A percentile compares a stretch with the other conserved stretches of the same genome.
phyloP scores from a whole-genome alignment of 2,113 vertebrate genomes.

The Stigmatopora nigra region DNA sequence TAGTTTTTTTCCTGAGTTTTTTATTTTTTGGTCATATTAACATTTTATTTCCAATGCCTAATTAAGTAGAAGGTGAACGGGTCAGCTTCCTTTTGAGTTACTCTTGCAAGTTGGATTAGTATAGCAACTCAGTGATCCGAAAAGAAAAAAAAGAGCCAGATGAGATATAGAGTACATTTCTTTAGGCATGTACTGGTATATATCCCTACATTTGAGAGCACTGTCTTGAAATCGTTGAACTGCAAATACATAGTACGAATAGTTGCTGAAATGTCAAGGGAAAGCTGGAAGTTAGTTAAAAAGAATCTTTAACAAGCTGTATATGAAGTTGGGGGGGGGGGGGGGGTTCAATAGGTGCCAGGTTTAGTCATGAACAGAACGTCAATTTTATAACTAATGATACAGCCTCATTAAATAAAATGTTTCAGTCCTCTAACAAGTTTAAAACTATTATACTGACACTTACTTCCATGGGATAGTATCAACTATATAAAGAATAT shows the following conservation, averaged over 20 bases:
- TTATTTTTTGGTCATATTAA: not conserved
- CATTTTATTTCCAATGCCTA: not conserved
- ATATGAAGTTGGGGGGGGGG: no score
- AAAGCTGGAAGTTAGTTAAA: not conserved
- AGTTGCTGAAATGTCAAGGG: not conserved
- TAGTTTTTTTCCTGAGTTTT: not conserved
- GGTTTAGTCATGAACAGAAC: not conserved
- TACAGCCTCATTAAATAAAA: not conserved
- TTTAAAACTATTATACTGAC: not conserved
- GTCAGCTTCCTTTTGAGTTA: not conserved
- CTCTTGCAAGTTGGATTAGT: not conserved
- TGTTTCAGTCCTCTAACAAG: not conserved
- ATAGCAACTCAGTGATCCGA: not conserved
- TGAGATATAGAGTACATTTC: not conserved
- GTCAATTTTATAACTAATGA: not conserved
- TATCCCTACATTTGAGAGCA: not conserved
- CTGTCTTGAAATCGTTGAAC: not conserved
- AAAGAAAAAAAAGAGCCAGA: not conserved
- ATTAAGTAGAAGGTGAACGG: not conserved
- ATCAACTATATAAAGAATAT: not conserved
- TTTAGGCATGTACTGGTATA: not conserved
- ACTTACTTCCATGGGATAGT: not conserved
- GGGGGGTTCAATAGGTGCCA: not conserved
- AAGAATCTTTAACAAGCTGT: not conserved
- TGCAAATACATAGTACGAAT: not conserved